Conservation (phyloP, 1,140 invertebrate species). For the Caenorhabditis remanei region DNA sequence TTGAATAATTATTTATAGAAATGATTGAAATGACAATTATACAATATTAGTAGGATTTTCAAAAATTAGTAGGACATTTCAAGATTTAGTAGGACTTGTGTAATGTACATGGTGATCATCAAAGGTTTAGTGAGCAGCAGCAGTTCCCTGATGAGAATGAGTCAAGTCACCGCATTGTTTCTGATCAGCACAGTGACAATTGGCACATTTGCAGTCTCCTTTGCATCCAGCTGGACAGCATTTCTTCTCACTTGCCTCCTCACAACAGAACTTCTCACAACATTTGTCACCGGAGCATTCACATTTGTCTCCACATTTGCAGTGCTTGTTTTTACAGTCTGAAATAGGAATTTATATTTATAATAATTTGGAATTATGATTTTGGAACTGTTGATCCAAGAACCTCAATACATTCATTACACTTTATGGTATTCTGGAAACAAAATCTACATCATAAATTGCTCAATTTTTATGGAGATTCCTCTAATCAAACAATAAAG, state of each 20-base stretch:
- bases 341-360: background rate
- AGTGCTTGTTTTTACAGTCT: slow-evolving; percentile 49
- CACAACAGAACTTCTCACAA: slow-evolving; percentile 45
- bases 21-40: background rate
- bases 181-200: slow-evolving; percentile 18
- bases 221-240: slow-evolving; percentile 48
- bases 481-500: too few species aligned
- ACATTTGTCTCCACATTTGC: slow-evolving; percentile 50
- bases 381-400: too few species aligned
- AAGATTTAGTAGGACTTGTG: background rate
- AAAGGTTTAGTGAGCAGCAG: slow-evolving; percentile 4
- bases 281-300: slow-evolving; percentile 42
- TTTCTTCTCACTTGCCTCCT: slow-evolving; percentile 46
- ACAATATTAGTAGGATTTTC: background rate
- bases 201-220: slow-evolving; percentile 44
- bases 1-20: background rate
- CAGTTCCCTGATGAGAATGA: slow-evolving; percentile 24
- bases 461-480: too few species aligned
- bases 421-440: too few species aligned
- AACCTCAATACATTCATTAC: too few species aligned
- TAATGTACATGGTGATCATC: background rate
- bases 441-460: too few species aligned
- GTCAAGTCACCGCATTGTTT: slow-evolving; percentile 34
- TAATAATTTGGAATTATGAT: background rate
- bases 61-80: background rate